Evolutionary conservation across 2,888 invertebrate species (phyloP).

Genomic region (Diaperis boleti): DNA sequence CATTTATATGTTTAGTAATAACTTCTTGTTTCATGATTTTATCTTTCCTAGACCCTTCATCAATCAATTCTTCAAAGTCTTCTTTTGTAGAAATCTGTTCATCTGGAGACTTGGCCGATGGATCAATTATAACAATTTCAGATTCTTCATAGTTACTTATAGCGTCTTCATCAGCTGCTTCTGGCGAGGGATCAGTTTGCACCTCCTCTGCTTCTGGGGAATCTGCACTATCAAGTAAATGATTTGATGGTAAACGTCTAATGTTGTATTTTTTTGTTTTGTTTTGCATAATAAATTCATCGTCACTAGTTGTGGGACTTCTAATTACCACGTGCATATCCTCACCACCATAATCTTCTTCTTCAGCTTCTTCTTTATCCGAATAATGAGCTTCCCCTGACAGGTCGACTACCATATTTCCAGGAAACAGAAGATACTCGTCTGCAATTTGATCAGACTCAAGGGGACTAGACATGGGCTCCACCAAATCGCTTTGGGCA

Average conservation of each 20-base stretch:
- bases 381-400: conserved; percentile 70
- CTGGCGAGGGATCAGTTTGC: conserved; percentile 64
- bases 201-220: conserved; percentile 70
- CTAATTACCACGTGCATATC: conserved; percentile 62
- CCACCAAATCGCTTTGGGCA: conserved; percentile 68
- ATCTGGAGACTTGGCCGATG: conserved; percentile 72
- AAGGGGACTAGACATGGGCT: conserved; percentile 73
- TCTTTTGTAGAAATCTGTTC: conserved; percentile 75
- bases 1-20: conserved; percentile 59
- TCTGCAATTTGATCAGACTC: conserved; percentile 71
- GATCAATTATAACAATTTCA: conserved; percentile 75
- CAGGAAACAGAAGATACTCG: conserved; percentile 75
- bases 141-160: conserved; percentile 68
- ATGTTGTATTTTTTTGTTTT: conserved; percentile 62
- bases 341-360: conserved; percentile 58
- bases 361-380: conserved; percentile 64
- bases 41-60: conserved; percentile 73
- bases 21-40: conserved; percentile 60
- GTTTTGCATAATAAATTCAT: conserved; percentile 64
- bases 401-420: conserved; percentile 73
- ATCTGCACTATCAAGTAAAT: conserved; percentile 68
- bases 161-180: conserved; percentile 66
- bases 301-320: conserved; percentile 65
- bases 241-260: conserved; percentile 63
- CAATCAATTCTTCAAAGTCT: conserved; percentile 76